phyloP scores from a whole-genome alignment of 2,113 vertebrate genomes.

The Phodopus roborovskii region DNA sequence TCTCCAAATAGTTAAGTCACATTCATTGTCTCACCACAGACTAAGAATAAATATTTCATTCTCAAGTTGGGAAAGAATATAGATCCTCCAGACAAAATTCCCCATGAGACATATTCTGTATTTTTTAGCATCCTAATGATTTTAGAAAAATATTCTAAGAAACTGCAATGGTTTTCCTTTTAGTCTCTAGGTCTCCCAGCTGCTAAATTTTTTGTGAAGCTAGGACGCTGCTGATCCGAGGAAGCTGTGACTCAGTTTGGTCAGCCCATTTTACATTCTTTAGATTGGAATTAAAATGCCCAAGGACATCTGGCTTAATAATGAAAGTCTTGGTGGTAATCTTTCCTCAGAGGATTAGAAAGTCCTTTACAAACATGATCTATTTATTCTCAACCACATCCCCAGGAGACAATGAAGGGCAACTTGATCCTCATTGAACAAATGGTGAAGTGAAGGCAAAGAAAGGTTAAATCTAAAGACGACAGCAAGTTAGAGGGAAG shows the following conservation, averaged over 20 bases:
- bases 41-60: conserved; percentile 56
- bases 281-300: conserved; percentile 76
- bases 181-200: not conserved
- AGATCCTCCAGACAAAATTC: conserved; percentile 28
- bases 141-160: not conserved
- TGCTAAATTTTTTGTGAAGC: conserved; percentile 41
- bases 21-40: conserved; percentile 59
- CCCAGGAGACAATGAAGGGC: conserved; percentile 62
- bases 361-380: conserved; percentile 67
- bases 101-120: conserved; percentile 41
- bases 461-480: conserved; percentile 61
- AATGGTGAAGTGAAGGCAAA: conserved; percentile 61
- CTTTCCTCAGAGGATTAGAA: conserved; percentile 76
- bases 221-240: not conserved
- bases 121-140: conserved; percentile 13
- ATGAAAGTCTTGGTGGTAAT: conserved; percentile 76
- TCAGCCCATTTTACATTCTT: conserved; percentile 71
- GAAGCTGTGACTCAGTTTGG: conserved; percentile 50
- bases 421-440: conserved; percentile 64
- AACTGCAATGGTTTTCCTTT: not conserved
- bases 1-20: conserved; percentile 16
- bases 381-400: conserved; percentile 73
- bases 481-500: not conserved
- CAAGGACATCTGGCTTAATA: conserved; percentile 78
- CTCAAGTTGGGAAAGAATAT: not conserved